A percentile compares a stretch with the other conserved stretches of the same genome.
Evolutionary conservation across 2,113 vertebrate genomes (phyloP).

Genomic region (Saccopteryx bilineata): DNA sequence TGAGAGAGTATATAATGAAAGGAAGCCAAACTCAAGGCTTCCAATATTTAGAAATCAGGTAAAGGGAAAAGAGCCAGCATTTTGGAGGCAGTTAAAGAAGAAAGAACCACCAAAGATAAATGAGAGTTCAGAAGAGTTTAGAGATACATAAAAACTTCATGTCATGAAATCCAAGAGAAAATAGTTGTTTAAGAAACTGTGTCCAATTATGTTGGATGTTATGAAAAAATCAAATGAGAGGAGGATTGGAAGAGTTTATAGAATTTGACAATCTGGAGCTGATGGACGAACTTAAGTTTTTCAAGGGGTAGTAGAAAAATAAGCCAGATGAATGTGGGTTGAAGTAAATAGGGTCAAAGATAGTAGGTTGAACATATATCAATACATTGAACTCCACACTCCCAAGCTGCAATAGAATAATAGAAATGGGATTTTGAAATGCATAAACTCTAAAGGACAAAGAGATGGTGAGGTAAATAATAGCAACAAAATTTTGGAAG

Average conservation of each 20-base stretch:
- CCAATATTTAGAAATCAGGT: not conserved
- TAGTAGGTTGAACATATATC: not conserved
- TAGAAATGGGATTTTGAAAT: not conserved
- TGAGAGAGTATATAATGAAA: not conserved
- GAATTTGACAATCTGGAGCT: not conserved
- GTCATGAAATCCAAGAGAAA: not conserved
- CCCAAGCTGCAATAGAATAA: not conserved
- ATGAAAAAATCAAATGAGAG: not conserved
- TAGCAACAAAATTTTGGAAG: not conserved
- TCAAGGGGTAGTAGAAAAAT: not conserved
- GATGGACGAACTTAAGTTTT: not conserved
- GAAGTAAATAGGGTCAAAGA: not conserved
- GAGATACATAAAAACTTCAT: not conserved
- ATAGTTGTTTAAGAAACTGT: not conserved
- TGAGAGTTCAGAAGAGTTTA: not conserved
- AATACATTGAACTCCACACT: not conserved
- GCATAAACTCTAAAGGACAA: not conserved
- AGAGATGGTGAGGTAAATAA: not conserved
- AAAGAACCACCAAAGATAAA: not conserved
- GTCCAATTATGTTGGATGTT: not conserved
- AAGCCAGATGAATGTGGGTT: no score
- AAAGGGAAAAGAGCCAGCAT: not conserved
- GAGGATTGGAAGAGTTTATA: not conserved
- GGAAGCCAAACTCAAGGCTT: not conserved
- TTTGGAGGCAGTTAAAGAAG: not conserved